phyloP scores from a whole-genome alignment of 2,888 invertebrate genomes.

The Sericinus montela region DNA sequence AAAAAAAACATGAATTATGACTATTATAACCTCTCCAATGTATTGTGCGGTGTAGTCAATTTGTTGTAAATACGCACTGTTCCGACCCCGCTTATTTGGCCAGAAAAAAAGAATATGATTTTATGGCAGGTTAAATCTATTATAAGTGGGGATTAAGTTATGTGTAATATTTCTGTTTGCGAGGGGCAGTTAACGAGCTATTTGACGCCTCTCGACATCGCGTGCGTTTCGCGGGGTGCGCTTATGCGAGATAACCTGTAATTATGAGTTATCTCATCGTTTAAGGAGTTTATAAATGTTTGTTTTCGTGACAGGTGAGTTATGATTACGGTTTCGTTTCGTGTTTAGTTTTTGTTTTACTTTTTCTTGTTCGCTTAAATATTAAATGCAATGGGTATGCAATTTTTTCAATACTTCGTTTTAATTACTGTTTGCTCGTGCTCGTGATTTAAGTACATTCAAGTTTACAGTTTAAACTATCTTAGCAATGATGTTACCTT shows the following conservation, averaged over 20 bases:
- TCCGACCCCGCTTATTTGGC: conserved; percentile 61
- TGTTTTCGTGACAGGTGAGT: conserved; percentile 63
- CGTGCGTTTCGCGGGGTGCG: conserved; percentile 51
- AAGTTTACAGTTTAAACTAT: too few relatives aligned
- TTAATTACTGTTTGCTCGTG: too few relatives aligned
- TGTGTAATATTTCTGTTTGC: conserved; percentile 75
- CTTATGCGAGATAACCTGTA: conserved; percentile 33
- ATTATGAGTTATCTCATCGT: conserved; percentile 19
- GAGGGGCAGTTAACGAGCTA: conserved; percentile 70
- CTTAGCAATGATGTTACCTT: too few relatives aligned
- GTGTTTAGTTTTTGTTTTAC: background rate
- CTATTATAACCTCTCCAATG: conserved; percentile 66
- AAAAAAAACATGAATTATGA: conserved; percentile 69
- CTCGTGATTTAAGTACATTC: too few relatives aligned
- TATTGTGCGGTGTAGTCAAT: conserved; percentile 68
- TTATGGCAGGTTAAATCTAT: conserved; percentile 78
- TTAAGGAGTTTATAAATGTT: conserved; percentile 47
- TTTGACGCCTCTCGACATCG: conserved; percentile 69
- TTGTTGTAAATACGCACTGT: conserved; percentile 46
- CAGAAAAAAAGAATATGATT: conserved; percentile 71
- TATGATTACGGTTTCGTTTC: conserved; percentile 34
- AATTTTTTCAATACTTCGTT: too few relatives aligned
- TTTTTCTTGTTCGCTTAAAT: background rate
- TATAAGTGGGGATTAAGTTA: conserved; percentile 75
- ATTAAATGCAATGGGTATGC: background rate